Base-by-base conservation (phyloP, 2,113 vertebrate genomes). In the Cnemophilus loriae region DNA sequence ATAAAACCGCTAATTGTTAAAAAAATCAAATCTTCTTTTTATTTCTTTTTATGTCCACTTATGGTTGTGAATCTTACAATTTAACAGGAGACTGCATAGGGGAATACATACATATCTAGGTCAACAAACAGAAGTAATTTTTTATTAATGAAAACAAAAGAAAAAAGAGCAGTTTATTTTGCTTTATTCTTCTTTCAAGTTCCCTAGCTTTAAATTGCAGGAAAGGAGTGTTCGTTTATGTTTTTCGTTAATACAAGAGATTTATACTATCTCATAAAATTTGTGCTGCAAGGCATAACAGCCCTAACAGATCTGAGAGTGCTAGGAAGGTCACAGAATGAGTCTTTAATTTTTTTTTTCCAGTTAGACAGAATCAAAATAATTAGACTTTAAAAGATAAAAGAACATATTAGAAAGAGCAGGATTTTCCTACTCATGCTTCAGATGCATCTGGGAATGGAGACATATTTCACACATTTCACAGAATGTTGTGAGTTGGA, bases 91-190 rank as follows among this genome's bases (percentile, higher is more conserved):
- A 27, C 26, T 82, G 30, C 37, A 79, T 14, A 39, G 8, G 69
- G 21, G 67, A 92, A 82, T 78, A 6, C 2, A 37, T 57, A 33
- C 13, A n/a, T 61, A 92, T 69, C 33, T 82, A 91, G 84, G 73
- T 91, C 89, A 87, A 53, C 9, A 84, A 78, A 47, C 15, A 90
- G 14, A 69, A 73, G 27, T 52, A 53, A 14, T 83, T 80, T 87
- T 94, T 89, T 76, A 77, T 76, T 83, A 39, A 84, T 83, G 46
- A 73, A 88, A 84, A 69, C 20, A 73, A 90, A 93, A 93, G 33
- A 26, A 93, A 88, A 90, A 42, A 52, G 75, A 27, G 15, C 33
- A 46, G 49, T 81, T 95, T 79, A 46, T 60, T 94, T 93, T 37
- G 32, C 50, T 85, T 76, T 87, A 33, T 91, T 88, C 30, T 73